These are phyloP conservation scores for Tamias sibiricus DNA, from an alignment of 2,113 vertebrate genomes.

Conservation along the genomic window DNA sequence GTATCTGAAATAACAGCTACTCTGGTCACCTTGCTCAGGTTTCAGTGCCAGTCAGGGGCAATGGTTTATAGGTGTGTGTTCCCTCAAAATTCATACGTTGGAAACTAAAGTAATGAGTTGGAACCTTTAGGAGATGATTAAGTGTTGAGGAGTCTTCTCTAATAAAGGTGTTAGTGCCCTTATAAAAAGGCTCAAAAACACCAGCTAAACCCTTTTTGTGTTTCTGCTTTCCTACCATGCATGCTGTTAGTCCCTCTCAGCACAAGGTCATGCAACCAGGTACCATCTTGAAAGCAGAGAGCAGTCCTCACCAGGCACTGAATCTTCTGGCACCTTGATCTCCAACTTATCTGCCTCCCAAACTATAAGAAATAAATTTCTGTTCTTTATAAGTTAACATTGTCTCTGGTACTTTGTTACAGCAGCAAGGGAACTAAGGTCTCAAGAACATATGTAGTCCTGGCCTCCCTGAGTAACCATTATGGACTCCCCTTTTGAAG, in stretches of 20 bases:
- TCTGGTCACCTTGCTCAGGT: background rate
- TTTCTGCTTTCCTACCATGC: background rate
- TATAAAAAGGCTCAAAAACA: background rate
- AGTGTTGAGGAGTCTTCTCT: background rate
- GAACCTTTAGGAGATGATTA: background rate
- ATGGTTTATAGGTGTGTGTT: background rate
- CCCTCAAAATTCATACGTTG: too few species aligned
- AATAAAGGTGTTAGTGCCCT: background rate
- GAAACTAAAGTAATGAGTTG: background rate
- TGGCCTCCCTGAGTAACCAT: background rate
- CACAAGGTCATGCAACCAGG: background rate
- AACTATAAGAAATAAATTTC: background rate
- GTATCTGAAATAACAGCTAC: background rate
- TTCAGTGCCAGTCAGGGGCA: background rate
- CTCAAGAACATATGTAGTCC: background rate
- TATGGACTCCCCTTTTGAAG: background rate
- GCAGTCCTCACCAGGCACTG: background rate
- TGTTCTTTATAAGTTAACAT: background rate
- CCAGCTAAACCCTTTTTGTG: background rate
- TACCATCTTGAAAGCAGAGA: background rate
- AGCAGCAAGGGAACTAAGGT: background rate
- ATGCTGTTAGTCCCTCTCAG: too few species aligned
- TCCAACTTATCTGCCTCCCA: background rate
- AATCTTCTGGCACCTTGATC: background rate
- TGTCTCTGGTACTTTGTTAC: background rate